phyloP scores from a whole-genome alignment of 1,140 invertebrate species.

The Lamellibrachia luymesi region DNA sequence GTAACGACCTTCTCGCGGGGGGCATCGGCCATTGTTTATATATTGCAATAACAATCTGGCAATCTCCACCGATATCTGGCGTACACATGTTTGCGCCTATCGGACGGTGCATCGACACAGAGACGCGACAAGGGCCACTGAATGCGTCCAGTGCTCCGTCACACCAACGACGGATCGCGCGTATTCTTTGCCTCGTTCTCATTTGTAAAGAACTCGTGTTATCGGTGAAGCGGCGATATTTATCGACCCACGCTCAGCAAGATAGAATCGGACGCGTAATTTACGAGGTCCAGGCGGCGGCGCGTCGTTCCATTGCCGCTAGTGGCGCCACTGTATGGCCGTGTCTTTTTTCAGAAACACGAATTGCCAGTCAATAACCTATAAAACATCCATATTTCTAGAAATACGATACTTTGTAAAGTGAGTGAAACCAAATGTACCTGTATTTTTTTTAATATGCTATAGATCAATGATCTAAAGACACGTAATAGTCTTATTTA shows the following conservation, averaged over 20 bases:
- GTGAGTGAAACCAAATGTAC: too few species aligned
- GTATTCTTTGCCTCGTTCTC: background rate
- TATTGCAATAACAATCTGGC: background rate
- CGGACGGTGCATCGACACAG: background rate
- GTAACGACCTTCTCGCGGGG: background rate
- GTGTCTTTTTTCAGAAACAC: background rate
- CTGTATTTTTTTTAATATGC: too few species aligned
- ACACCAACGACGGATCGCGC: background rate
- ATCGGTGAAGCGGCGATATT: background rate
- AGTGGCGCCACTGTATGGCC: background rate
- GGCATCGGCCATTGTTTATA: background rate
- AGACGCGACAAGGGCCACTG: background rate
- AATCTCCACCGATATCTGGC: background rate
- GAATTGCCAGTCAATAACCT: too few species aligned
- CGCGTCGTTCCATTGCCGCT: background rate
- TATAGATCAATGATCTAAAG: too few species aligned
- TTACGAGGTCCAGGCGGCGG: background rate
- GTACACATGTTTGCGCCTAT: background rate
- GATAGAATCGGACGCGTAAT: background rate
- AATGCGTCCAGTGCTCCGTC: background rate
- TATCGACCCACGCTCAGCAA: background rate
- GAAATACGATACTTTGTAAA: too few species aligned
- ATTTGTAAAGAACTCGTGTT: background rate
- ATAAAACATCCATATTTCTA: too few species aligned
- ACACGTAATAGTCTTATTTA: too few species aligned